phyloP scores from a whole-genome alignment of 2,888 invertebrate genomes.

The Sarcophaga caerulescens region DNA sequence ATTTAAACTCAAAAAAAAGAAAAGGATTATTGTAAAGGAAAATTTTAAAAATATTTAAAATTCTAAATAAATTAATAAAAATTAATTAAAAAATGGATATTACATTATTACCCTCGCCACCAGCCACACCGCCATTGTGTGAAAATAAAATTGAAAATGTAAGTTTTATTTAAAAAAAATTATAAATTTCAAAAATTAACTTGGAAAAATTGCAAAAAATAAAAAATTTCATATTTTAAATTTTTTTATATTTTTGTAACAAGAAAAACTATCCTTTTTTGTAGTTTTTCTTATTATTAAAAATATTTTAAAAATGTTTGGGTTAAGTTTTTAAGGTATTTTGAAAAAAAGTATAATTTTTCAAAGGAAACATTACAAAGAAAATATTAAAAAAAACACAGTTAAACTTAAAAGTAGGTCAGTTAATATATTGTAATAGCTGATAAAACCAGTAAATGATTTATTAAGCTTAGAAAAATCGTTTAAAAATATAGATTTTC shows the following conservation, averaged over 20 bases:
- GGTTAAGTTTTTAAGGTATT: not conserved
- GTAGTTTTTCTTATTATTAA: not conserved
- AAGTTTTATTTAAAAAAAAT: conserved; percentile 73
- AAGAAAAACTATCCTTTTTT: too few species aligned
- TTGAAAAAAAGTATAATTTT: not conserved
- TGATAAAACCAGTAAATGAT: too few species aligned
- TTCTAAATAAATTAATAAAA: conserved; percentile 58
- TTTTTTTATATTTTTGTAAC: too few species aligned
- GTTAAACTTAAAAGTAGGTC: too few species aligned
- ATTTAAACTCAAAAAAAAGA: conserved; percentile 55
- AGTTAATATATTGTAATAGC: too few species aligned
- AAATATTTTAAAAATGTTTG: not conserved
- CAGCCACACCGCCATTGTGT: conserved; percentile 87
- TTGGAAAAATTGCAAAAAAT: not conserved
- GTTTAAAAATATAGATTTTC: too few species aligned
- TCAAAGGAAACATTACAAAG: not conserved
- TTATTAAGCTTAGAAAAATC: too few species aligned
- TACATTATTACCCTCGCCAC: conserved; percentile 84
- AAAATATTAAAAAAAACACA: too few species aligned
- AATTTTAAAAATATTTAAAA: conserved; percentile 61
- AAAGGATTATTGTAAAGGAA: conserved; percentile 55
- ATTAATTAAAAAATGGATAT: conserved; percentile 77
- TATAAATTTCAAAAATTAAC: not conserved
- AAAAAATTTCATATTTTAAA: conserved; percentile 10
- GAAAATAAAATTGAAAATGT: conserved; percentile 79